These are phyloP conservation scores for Macrosteles quadrilineatus DNA, from an alignment of 1,140 invertebrate species.

Conservation along the genomic window DNA sequence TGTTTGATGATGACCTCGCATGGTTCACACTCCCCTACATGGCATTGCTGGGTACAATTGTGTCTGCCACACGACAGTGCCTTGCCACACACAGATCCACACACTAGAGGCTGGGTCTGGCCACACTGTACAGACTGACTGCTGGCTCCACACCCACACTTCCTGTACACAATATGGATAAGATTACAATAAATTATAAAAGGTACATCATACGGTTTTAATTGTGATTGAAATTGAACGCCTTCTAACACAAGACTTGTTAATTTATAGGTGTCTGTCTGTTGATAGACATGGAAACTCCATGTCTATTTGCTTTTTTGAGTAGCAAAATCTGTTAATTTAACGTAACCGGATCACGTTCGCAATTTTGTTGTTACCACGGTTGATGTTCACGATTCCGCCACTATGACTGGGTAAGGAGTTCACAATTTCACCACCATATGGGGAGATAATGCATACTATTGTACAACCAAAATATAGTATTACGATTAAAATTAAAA, in stretches of 20 bases:
- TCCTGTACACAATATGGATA: constrained; percentile 45
- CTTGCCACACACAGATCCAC: constrained; percentile 71
- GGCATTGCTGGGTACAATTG: constrained; percentile 58
- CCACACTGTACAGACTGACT: constrained; percentile 70
- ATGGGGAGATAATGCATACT: too few species aligned
- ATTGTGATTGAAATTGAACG: too few species aligned
- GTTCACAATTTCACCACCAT: too few species aligned
- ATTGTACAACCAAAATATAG: too few species aligned
- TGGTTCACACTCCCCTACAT: constrained; percentile 54
- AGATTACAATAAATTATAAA: background rate
- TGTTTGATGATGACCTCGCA: constrained; percentile 61
- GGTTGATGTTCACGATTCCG: too few species aligned
- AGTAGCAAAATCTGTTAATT: too few species aligned
- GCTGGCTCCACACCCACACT: constrained; percentile 74
- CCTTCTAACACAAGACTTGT: too few species aligned
- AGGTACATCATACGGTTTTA: background rate
- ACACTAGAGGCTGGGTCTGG: constrained; percentile 65
- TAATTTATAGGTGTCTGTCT: background rate
- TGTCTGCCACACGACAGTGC: constrained; percentile 68
- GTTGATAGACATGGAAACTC: background rate
- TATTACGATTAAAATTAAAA: too few species aligned
- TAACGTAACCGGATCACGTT: too few species aligned
- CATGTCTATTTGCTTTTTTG: too few species aligned
- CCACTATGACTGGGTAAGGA: too few species aligned
- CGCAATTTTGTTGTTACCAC: too few species aligned